phyloP scores from a whole-genome alignment of 2,797 vertebrate genomes.

The Chiroxiphia lanceolata region DNA sequence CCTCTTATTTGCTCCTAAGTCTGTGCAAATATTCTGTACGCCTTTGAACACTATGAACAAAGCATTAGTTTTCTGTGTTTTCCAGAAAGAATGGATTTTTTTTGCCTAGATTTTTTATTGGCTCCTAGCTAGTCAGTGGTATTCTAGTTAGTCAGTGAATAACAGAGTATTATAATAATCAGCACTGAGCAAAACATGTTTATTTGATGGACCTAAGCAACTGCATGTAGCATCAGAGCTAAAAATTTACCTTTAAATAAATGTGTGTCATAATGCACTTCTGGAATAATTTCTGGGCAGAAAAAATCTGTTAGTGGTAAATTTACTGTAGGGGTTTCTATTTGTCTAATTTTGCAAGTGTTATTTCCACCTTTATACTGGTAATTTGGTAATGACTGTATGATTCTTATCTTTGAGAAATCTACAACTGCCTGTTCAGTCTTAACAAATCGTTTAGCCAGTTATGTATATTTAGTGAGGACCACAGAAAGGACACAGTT shows the following conservation, averaged over 20 bases:
- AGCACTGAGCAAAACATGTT: neutral
- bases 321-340: neutral
- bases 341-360: neutral
- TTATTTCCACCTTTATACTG: neutral
- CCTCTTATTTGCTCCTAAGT: neutral
- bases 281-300: neutral
- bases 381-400: neutral
- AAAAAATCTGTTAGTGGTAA: neutral
- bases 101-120: neutral
- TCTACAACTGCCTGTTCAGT: neutral
- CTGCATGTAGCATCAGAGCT: neutral
- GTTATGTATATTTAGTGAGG: constrained; percentile 21
- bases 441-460: neutral
- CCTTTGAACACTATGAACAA: neutral
- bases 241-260: constrained; percentile 6
- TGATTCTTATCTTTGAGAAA: constrained; percentile 7
- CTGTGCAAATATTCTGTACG: neutral
- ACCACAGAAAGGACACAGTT: constrained; percentile 79
- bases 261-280: neutral
- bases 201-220: neutral
- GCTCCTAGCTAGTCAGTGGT: neutral
- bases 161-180: neutral
- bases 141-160: neutral
- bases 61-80: neutral
- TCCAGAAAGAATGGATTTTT: neutral